Conservation (phyloP, 2,113 vertebrate species). For the Cygnus buccinator region DNA sequence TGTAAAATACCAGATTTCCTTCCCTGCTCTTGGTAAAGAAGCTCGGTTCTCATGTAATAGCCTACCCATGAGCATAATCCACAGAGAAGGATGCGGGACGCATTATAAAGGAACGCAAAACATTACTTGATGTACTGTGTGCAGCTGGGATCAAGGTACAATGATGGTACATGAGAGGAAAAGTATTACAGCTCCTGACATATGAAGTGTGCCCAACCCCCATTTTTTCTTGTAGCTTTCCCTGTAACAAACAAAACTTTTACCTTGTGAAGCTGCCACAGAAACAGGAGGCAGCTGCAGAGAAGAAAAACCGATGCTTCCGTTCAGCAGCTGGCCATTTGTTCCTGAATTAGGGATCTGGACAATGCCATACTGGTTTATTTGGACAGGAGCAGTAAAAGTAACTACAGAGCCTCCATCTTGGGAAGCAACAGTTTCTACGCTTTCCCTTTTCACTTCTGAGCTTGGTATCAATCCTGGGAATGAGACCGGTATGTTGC, state of each 20-base stretch:
- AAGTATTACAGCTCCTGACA: constrained; percentile 1
- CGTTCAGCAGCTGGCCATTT: constrained; percentile 86
- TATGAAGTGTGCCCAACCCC: neutral
- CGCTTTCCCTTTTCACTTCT: constrained; percentile 90
- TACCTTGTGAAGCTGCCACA: constrained; percentile 89
- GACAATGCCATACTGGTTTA: constrained; percentile 94
- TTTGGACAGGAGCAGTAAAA: constrained; percentile 90
- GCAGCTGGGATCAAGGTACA: neutral
- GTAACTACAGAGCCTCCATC: constrained; percentile 89
- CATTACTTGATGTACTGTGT: neutral
- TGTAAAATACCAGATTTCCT: neutral
- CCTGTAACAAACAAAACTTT: constrained; percentile 56
- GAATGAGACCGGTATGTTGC: constrained; percentile 79
- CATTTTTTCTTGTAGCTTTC: neutral
- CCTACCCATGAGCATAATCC: neutral
- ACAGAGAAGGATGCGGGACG: neutral
- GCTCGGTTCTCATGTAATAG: neutral
- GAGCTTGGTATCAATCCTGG: constrained; percentile 84
- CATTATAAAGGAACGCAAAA: neutral
- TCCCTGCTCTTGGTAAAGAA: neutral
- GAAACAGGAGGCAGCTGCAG: constrained; percentile 91
- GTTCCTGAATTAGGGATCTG: constrained; percentile 89
- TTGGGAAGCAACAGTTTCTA: constrained; percentile 85
- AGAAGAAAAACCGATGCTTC: constrained; percentile 89
- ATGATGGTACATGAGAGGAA: neutral